Evolutionary conservation across 2,797 vertebrate genomes (phyloP).

Genomic region (Notamacropus eugenii): DNA sequence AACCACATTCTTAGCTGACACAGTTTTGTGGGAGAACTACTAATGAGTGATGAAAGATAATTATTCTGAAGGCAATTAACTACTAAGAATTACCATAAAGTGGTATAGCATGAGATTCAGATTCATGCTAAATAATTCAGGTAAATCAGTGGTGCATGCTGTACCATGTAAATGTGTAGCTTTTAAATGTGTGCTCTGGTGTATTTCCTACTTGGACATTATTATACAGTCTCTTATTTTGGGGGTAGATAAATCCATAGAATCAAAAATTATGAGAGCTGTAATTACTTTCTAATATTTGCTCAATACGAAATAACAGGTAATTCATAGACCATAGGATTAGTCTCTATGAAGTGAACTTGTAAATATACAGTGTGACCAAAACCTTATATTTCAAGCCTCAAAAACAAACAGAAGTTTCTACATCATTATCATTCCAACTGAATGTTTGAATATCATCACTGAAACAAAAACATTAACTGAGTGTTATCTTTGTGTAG

Average conservation of each 20-base stretch:
- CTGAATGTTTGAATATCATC: neutral
- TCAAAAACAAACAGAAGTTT: neutral
- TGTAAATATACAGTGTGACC: conserved; percentile 9
- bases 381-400: conserved; percentile 11
- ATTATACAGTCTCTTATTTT: conserved; percentile 1
- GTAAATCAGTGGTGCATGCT: neutral
- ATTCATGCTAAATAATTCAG: neutral
- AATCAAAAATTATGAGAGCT: neutral
- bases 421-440: neutral
- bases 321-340: neutral
- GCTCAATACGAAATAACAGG: conserved; percentile 1
- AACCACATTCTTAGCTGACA: neutral
- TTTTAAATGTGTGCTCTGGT: neutral
- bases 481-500: neutral
- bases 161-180: neutral
- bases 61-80: neutral
- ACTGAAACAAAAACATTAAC: neutral
- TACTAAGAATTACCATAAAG: conserved; percentile 17
- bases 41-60: neutral
- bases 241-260: neutral
- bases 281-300: neutral
- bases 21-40: conserved; percentile 7
- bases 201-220: neutral
- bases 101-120: neutral
- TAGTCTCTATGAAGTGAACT: neutral